Percentiles rank a stretch among this genome's conserved stretches.
Conservation (phyloP, 2,888 invertebrate genomes). For the Cataglyphis rosenhaueri region DNA sequence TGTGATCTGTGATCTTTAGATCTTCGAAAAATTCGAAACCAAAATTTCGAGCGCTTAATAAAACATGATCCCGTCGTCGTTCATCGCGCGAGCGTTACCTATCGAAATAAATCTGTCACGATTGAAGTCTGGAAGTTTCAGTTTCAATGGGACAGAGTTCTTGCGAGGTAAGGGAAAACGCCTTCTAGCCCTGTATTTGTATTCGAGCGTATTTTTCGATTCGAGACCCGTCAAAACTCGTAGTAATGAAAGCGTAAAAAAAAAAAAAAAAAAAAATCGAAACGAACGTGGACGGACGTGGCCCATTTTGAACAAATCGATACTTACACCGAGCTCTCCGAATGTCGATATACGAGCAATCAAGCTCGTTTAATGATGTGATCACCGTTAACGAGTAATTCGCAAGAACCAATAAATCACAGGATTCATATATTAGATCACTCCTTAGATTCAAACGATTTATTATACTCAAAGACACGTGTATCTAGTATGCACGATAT, state of each 20-base stretch:
- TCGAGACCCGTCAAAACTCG: constrained; percentile 3
- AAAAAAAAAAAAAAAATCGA: not conserved
- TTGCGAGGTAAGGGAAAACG: constrained; percentile 8
- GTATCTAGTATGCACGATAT: not conserved
- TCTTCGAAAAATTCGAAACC: not conserved
- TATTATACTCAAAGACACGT: not conserved
- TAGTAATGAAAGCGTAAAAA: not conserved
- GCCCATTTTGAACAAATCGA: constrained; percentile 29
- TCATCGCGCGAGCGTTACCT: not conserved
- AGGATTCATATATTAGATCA: not conserved
- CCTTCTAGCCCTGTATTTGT: constrained; percentile 22
- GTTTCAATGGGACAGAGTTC: not conserved
- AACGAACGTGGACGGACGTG: not conserved
- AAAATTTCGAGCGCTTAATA: constrained; percentile 11
- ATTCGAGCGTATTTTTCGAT: not conserved
- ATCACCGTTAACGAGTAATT: constrained; percentile 60
- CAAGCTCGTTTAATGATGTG: constrained; percentile 66
- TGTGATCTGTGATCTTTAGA: not conserved
- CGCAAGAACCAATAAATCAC: not conserved
- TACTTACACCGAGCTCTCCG: constrained; percentile 41
- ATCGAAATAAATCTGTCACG: not conserved
- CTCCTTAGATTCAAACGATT: not conserved
- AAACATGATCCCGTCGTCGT: not conserved
- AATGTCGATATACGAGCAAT: constrained; percentile 57
- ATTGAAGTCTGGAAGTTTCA: not conserved